Conservation (phyloP, 2,888 invertebrate genomes). For the Meliscaeva auricollis region DNA sequence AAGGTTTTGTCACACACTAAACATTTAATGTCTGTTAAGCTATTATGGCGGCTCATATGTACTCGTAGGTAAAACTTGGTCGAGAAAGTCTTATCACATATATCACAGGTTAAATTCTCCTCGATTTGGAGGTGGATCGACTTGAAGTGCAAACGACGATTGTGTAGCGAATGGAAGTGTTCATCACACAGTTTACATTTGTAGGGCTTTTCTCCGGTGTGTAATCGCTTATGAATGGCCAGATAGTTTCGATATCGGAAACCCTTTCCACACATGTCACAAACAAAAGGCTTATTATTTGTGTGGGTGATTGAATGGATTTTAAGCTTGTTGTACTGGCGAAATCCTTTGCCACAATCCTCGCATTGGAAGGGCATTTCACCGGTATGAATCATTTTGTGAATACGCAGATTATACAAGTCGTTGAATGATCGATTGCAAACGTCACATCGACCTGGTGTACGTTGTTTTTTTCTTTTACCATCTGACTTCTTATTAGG, state of each 20-base stretch:
- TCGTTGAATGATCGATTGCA: constrained; percentile 79
- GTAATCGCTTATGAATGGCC: constrained; percentile 80
- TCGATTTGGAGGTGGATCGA: constrained; percentile 66
- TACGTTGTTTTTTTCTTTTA: constrained; percentile 75
- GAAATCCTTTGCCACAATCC: constrained; percentile 80
- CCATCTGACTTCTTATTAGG: constrained; percentile 25
- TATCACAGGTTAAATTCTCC: constrained; percentile 77
- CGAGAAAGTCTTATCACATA: constrained; percentile 79
- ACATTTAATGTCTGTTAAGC: constrained; percentile 79
- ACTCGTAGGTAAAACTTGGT: constrained; percentile 80
- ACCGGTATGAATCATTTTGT: constrained; percentile 81
- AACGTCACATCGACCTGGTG: constrained; percentile 77
- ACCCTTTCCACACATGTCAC: constrained; percentile 80
- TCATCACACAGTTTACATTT: constrained; percentile 73
- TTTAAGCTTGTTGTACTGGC: constrained; percentile 80
- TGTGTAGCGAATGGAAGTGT: constrained; percentile 76
- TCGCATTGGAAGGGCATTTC: constrained; percentile 80
- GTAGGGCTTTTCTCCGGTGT: constrained; percentile 81
- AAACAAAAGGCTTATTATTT: constrained; percentile 78
- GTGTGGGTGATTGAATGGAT: constrained; percentile 81
- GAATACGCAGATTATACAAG: constrained; percentile 80
- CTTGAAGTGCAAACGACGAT: constrained; percentile 75
- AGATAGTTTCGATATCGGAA: constrained; percentile 81
- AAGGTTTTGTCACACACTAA: constrained; percentile 79
- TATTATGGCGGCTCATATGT: constrained; percentile 80